These are phyloP conservation scores for Nyleta sp. DNA, from an alignment of 2,888 invertebrate species.

Conservation along the genomic window DNA sequence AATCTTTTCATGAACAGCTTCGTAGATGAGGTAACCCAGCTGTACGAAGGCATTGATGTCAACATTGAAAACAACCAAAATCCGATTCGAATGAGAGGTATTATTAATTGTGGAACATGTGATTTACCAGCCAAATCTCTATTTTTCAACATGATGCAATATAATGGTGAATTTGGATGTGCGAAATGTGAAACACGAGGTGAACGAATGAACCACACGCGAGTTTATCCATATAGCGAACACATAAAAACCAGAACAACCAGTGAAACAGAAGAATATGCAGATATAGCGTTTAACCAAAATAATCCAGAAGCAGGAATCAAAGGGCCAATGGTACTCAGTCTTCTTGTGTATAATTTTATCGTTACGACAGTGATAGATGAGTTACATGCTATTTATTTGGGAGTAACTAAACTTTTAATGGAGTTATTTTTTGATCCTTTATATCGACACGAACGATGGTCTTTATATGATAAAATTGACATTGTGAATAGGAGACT, in stretches of 20 bases:
- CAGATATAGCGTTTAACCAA: neutral
- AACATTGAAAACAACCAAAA: neutral
- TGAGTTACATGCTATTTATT: neutral
- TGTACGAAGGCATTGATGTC: neutral
- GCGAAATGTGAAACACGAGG: neutral
- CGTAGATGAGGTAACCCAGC: neutral
- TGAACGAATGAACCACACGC: neutral
- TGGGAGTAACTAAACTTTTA: neutral
- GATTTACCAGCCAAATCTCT: conserved; percentile 25
- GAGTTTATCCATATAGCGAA: neutral
- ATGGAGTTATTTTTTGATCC: neutral
- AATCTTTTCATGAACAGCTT: conserved; percentile 19
- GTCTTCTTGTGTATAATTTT: neutral
- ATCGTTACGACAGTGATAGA: neutral
- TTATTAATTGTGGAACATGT: conserved; percentile 24
- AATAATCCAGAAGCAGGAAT: neutral
- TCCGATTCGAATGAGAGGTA: neutral
- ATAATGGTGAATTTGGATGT: conserved; percentile 10
- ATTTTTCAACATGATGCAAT: conserved; percentile 24
- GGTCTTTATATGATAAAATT: neutral
- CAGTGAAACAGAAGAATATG: neutral
- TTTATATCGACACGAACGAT: neutral
- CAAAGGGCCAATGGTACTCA: neutral
- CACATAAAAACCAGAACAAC: neutral
- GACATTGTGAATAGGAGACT: neutral